phyloP scores from a whole-genome alignment of 2,113 vertebrate species.

The Lamprologus lemairii region DNA sequence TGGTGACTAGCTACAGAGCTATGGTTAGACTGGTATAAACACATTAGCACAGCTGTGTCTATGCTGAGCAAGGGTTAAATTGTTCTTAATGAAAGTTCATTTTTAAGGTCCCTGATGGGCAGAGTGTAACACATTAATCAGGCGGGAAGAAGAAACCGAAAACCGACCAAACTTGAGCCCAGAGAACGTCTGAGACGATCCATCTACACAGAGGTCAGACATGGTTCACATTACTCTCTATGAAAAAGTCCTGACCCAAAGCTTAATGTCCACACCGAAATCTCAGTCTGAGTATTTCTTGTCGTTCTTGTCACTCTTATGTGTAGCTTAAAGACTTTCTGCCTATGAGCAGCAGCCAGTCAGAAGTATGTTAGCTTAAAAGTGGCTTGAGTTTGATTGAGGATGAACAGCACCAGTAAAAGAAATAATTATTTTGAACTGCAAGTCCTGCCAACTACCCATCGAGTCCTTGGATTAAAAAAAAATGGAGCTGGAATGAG shows the following conservation, averaged over 20 bases:
- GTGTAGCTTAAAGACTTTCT: background rate
- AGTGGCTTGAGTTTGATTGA: background rate
- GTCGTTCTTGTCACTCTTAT: accelerated
- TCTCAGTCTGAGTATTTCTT: background rate
- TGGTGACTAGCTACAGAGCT: background rate
- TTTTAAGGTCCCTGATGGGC: background rate
- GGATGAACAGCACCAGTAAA: background rate
- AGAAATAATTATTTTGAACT: background rate
- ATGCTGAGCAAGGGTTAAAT: accelerated
- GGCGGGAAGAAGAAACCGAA: background rate
- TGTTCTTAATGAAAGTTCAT: background rate
- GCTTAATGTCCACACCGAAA: background rate
- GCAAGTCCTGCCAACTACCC: background rate
- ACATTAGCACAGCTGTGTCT: background rate
- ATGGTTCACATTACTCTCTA: background rate
- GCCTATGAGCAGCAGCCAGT: background rate
- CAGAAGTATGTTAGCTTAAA: background rate
- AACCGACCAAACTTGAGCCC: background rate
- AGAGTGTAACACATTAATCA: background rate
- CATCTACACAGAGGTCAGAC: background rate
- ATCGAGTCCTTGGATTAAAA: background rate
- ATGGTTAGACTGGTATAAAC: background rate
- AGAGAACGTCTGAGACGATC: background rate
- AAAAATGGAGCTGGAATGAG: background rate
- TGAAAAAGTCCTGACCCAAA: background rate